phyloP scores from a whole-genome alignment of 2,797 vertebrate genomes.

The Arctocebus calabarensis region DNA sequence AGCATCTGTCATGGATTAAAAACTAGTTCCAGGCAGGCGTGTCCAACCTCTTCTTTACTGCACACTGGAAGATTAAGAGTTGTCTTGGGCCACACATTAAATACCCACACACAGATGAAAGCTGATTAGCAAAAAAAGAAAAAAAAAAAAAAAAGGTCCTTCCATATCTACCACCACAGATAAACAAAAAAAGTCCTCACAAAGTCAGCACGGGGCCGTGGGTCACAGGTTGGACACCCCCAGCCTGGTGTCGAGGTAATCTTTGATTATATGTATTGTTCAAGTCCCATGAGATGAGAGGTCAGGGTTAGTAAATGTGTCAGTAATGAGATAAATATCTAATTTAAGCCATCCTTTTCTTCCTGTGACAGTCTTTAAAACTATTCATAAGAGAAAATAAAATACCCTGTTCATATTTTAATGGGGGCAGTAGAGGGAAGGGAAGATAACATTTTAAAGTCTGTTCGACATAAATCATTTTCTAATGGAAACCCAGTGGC shows the following conservation, averaged over 20 bases:
- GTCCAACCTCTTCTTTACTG: too few species aligned
- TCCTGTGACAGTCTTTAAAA: not conserved
- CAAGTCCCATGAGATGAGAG: not conserved
- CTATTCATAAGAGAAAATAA: conserved; percentile 28
- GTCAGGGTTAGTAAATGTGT: not conserved
- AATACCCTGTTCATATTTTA: not conserved
- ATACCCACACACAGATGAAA: too few species aligned
- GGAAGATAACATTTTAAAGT: not conserved
- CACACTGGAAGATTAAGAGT: too few species aligned
- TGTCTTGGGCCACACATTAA: too few species aligned
- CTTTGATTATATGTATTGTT: not conserved
- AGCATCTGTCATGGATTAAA: not conserved
- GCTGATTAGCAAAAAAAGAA: too few species aligned
- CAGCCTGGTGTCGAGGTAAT: not conserved
- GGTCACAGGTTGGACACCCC: too few species aligned
- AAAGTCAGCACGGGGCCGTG: too few species aligned
- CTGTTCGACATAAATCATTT: not conserved
- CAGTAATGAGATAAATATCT: not conserved
- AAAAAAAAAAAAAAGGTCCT: too few species aligned
- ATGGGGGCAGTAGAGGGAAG: not conserved
- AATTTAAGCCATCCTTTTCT: not conserved
- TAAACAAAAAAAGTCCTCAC: too few species aligned
- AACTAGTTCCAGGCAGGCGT: not conserved
- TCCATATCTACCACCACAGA: too few species aligned
- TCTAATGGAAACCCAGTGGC: not conserved